A percentile compares a stretch with the other conserved stretches of the same genome.
These are phyloP conservation scores for Anthoscopus minutus DNA, from an alignment of 2,113 vertebrate genomes.

Conservation along the genomic window DNA sequence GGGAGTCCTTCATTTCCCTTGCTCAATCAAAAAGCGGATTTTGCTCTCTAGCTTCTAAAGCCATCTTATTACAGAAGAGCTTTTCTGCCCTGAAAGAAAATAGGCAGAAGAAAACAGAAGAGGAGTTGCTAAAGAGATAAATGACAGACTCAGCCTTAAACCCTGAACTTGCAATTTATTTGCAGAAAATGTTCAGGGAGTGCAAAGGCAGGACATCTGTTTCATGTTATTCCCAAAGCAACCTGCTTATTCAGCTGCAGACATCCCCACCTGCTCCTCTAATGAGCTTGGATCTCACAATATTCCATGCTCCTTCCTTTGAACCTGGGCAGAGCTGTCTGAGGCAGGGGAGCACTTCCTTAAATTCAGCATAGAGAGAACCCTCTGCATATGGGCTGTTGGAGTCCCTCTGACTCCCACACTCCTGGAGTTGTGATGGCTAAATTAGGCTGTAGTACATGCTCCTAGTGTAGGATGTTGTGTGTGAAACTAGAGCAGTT, in stretches of 20 bases:
- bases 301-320: neutral
- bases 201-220: conserved; percentile 40
- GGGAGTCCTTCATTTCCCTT: neutral
- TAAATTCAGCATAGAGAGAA: neutral
- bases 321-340: neutral
- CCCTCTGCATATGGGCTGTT: neutral
- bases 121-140: conserved; percentile 21
- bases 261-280: conserved; percentile 28
- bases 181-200: neutral
- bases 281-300: neutral
- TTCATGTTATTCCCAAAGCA: conserved; percentile 30
- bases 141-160: conserved; percentile 16
- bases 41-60: neutral
- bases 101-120: neutral
- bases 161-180: conserved; percentile 39
- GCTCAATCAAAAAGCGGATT: neutral
- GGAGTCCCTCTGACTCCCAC: neutral
- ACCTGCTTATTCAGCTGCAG: conserved; percentile 51
- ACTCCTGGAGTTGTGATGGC: neutral
- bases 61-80: neutral
- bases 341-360: neutral
- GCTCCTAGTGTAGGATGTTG: neutral
- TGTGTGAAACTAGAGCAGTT: neutral
- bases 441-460: neutral
- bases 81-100: neutral